Conservation (phyloP, 2,797 vertebrate species). For the Onychomys arenicola region DNA sequence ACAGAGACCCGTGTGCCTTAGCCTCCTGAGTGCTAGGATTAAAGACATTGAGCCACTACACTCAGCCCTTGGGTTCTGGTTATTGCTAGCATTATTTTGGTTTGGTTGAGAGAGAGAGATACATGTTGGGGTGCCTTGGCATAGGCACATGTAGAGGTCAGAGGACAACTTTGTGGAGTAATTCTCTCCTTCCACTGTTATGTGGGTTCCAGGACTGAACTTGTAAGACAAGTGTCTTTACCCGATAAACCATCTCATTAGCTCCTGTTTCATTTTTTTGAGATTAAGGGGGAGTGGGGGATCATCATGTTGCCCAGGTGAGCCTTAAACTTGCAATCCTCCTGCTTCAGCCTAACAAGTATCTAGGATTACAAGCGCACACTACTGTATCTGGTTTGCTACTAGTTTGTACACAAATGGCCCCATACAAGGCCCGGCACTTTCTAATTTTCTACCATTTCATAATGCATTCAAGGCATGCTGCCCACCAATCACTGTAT, state of each 20-base stretch:
- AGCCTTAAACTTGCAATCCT: not conserved
- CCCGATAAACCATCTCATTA: not conserved
- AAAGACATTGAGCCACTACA: not conserved
- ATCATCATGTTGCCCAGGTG: not conserved
- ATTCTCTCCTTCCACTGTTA: not conserved
- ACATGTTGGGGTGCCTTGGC: not conserved
- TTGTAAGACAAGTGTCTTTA: not conserved
- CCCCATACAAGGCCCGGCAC: not conserved
- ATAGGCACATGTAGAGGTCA: not conserved
- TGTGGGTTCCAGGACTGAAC: not conserved
- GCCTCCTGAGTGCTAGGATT: not conserved
- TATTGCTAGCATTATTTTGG: not conserved
- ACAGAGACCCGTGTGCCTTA: not conserved
- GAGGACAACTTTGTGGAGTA: not conserved
- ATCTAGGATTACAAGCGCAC: not conserved
- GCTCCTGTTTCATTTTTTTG: not conserved
- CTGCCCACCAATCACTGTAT: constrained; percentile 1
- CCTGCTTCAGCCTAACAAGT: not conserved
- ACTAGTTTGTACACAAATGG: constrained; percentile 9
- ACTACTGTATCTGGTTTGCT: not conserved
- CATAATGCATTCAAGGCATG: not conserved
- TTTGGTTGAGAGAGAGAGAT: not conserved
- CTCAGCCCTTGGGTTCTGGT: not conserved
- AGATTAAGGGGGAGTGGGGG: not conserved
- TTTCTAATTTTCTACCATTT: constrained; percentile 26